Evolutionary conservation across 2,797 vertebrate genomes (phyloP).

Genomic region (Phaenicophaeus curvirostris): DNA sequence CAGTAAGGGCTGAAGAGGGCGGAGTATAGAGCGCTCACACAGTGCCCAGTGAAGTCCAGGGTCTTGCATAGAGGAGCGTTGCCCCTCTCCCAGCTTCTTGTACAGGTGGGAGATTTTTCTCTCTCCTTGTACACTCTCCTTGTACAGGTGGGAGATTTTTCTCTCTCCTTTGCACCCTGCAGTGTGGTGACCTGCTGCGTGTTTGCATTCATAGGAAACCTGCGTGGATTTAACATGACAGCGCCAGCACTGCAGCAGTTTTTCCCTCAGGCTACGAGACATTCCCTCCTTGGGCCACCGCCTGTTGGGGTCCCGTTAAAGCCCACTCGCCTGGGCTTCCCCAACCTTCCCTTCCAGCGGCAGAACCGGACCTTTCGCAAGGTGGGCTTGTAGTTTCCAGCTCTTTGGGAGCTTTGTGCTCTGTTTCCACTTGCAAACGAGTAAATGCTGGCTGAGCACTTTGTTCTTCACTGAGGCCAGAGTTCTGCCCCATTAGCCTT

Average conservation of each 20-base stretch:
- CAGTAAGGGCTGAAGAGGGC: background rate
- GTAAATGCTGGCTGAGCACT: background rate
- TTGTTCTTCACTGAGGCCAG: background rate
- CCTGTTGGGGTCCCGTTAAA: constrained; percentile 91
- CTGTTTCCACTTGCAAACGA: background rate
- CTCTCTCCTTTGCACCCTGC: background rate
- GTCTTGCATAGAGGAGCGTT: background rate
- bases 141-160: background rate
- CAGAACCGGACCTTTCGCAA: constrained; percentile 85
- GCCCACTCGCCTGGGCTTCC: constrained; percentile 84
- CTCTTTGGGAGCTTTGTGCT: background rate
- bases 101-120: background rate
- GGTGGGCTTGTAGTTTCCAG: constrained; percentile 71
- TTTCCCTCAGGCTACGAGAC: constrained; percentile 86
- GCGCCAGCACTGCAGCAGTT: constrained; percentile 87
- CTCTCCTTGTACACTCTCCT: too few relatives aligned
- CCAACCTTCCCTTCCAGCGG: constrained; percentile 82
- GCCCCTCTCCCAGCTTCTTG: background rate
- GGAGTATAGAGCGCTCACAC: background rate
- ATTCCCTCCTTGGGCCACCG: constrained; percentile 92
- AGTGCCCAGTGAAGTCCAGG: background rate
- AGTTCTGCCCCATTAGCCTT: background rate
- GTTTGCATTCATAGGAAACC: constrained; percentile 78
- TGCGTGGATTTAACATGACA: constrained; percentile 87
- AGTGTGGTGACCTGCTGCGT: background rate